phyloP scores from a whole-genome alignment of 2,888 invertebrate species.

The Clistopyga incitator region DNA sequence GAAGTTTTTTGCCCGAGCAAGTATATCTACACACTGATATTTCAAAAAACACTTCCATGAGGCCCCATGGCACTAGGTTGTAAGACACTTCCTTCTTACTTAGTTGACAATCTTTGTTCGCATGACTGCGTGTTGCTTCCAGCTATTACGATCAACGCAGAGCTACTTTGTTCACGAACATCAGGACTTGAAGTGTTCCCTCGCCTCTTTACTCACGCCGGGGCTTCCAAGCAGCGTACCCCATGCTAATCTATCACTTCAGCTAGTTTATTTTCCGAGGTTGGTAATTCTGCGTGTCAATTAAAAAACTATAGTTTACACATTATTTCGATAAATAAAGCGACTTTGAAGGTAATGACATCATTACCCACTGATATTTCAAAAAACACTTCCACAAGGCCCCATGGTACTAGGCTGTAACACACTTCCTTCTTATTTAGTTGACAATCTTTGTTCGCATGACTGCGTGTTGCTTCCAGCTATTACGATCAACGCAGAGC shows the following conservation, averaged over 20 bases:
- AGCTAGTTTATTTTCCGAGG: not conserved
- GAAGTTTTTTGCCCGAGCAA: too few species aligned
- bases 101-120: not conserved
- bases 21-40: too few species aligned
- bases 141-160: conserved; percentile 51
- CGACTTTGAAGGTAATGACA: too few species aligned
- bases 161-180: conserved; percentile 56
- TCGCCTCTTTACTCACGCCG: conserved; percentile 26
- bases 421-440: not conserved
- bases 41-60: too few species aligned
- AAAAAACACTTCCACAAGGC: too few species aligned
- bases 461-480: not conserved
- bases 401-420: not conserved
- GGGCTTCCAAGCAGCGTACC: conserved; percentile 29
- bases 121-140: not conserved
- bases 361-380: too few species aligned
- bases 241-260: conserved; percentile 24
- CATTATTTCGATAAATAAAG: too few species aligned
- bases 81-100: not conserved
- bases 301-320: too few species aligned
- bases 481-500: conserved; percentile 53
- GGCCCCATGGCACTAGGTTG: not conserved
- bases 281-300: too few species aligned
- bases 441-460: not conserved
- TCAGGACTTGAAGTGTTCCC: conserved; percentile 22